A percentile compares a stretch with the other conserved stretches of the same genome.
These are phyloP conservation scores for Sardina pilchardus DNA, from an alignment of 2,113 vertebrate genomes.

Conservation along the genomic window DNA sequence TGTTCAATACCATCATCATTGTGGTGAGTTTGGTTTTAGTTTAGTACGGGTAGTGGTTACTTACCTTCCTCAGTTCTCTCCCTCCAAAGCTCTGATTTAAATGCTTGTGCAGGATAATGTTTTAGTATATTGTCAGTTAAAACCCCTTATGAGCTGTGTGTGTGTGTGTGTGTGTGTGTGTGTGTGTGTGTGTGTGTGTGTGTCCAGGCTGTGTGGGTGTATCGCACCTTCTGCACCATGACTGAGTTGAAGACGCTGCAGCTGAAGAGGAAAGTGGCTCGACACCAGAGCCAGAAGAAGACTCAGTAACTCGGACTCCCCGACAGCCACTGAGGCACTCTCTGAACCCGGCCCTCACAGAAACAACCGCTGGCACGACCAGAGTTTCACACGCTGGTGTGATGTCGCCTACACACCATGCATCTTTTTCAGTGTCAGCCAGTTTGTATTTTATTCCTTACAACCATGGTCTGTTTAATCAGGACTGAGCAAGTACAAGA, in stretches of 20 bases:
- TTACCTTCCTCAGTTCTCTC: neutral
- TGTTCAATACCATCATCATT: constrained; percentile 86
- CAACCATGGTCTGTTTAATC: neutral
- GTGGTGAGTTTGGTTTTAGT: constrained; percentile 68
- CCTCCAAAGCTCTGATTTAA: neutral
- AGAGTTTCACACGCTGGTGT: neutral
- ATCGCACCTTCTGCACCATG: constrained; percentile 86
- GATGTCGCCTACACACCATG: too few species aligned
- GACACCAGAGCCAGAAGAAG: constrained; percentile 71
- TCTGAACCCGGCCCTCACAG: neutral
- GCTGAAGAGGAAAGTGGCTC: constrained; percentile 73
- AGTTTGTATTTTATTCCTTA: neutral
- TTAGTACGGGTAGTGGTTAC: neutral
- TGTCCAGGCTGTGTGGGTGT: constrained; percentile 85
- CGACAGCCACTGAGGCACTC: neutral
- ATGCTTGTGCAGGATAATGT: neutral
- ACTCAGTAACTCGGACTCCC: constrained; percentile 47
- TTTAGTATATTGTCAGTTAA: neutral
- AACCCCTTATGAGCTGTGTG: neutral
- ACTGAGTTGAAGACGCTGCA: constrained; percentile 84
- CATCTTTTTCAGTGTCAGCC: neutral
- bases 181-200: constrained; percentile 9
- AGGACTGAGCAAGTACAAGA: neutral
- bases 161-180: neutral
- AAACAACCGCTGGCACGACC: neutral